A percentile compares a stretch with the other conserved stretches of the same genome.
phyloP scores from a whole-genome alignment of 2,113 vertebrate species.

The Pardalotus punctatus region DNA sequence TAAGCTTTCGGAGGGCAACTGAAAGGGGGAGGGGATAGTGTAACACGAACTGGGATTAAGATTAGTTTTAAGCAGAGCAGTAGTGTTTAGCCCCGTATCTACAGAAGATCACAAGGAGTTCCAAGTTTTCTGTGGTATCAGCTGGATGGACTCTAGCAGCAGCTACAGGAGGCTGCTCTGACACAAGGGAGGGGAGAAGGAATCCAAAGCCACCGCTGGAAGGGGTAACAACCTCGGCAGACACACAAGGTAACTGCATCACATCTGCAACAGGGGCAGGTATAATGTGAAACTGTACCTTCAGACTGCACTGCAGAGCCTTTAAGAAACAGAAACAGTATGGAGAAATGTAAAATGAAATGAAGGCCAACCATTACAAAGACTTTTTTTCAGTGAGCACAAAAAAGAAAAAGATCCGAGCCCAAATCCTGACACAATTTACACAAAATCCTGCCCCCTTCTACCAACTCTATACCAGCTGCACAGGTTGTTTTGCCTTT shows the following conservation, averaged over 20 bases:
- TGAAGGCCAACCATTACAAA: not conserved
- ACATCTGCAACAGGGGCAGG: not conserved
- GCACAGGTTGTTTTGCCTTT: not conserved
- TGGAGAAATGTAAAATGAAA: not conserved
- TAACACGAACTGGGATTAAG: not conserved
- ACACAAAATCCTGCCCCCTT: not conserved
- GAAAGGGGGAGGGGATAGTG: not conserved
- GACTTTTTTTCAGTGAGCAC: not conserved
- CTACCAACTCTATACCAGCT: not conserved
- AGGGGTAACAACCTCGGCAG: rapidly evolving
- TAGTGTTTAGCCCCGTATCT: not conserved
- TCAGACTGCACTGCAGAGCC: not conserved
- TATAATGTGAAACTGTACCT: not conserved
- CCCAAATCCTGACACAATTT: rapidly evolving
- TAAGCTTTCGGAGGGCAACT: not conserved
- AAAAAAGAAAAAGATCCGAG: not conserved
- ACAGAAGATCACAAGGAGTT: not conserved
- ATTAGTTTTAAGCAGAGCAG: not conserved
- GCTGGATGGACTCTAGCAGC: not conserved
- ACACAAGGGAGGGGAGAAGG: not conserved
- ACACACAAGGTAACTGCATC: rapidly evolving
- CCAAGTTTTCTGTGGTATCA: not conserved
- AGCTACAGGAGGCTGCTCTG: not conserved
- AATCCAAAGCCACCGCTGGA: not conserved
- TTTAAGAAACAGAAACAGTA: not conserved